Percentiles rank a stretch among this genome's conserved stretches.
Evolutionary conservation across 1,140 invertebrate genomes (phyloP).

Genomic region (Drosophila murphyi): DNA sequence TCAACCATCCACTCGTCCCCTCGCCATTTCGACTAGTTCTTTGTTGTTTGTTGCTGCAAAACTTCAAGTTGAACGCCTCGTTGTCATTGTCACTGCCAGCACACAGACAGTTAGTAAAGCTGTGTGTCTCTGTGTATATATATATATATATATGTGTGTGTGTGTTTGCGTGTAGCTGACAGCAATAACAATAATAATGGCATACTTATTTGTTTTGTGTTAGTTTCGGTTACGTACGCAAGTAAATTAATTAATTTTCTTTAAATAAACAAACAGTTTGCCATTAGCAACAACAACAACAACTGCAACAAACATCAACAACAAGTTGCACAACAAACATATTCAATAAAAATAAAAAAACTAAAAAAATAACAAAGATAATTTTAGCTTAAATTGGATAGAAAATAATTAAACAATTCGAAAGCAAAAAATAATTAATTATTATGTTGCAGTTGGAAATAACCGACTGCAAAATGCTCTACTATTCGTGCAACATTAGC

Average conservation of each 20-base stretch:
- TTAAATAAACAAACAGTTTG: constrained; percentile 79
- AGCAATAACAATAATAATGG: constrained; percentile 47
- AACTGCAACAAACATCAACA: constrained; percentile 18
- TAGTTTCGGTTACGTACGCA: constrained; percentile 82
- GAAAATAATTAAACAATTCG: too few species aligned
- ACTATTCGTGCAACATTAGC: too few species aligned
- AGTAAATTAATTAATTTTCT: constrained; percentile 84
- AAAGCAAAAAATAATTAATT: too few species aligned
- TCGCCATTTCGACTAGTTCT: background rate
- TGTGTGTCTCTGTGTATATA: background rate
- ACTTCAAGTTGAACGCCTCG: constrained; percentile 73
- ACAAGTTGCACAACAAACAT: background rate
- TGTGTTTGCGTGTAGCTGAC: constrained; percentile 44
- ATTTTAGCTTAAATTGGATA: too few species aligned
- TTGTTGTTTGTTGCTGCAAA: constrained; percentile 47
- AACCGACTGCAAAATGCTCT: too few species aligned
- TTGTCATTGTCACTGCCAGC: constrained; percentile 70
- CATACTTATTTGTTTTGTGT: constrained; percentile 76
- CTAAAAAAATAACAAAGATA: background rate
- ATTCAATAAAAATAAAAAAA: background rate
- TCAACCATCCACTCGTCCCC: background rate
- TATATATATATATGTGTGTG: constrained; percentile 6
- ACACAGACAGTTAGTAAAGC: background rate
- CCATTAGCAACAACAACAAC: constrained; percentile 41
- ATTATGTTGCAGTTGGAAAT: too few species aligned